Conservation (phyloP, 2,797 vertebrate genomes). For the Euphonia xanthogaster region DNA sequence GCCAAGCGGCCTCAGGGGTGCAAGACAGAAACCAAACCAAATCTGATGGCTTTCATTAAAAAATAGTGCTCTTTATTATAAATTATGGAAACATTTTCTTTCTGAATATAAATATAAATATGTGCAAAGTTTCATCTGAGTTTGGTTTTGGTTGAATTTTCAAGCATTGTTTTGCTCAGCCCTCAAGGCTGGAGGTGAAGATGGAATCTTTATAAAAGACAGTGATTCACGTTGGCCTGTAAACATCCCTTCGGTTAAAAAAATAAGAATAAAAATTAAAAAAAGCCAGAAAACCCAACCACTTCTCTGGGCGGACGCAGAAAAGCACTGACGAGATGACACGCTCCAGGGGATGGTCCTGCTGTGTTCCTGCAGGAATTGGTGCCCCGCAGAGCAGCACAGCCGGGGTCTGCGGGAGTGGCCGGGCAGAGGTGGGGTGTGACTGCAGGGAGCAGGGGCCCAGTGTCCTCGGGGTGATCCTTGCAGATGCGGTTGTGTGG, state of each 20-base stretch:
- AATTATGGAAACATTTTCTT: constrained; percentile 89
- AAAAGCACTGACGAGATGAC: background rate
- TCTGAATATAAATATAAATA: constrained; percentile 95
- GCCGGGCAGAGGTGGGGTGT: background rate
- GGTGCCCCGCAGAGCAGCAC: background rate
- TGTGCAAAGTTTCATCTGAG: constrained; percentile 91
- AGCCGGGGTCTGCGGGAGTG: background rate
- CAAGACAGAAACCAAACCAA: background rate
- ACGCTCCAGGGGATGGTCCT: constrained; percentile 46
- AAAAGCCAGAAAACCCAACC: constrained; percentile 65
- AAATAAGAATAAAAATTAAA: constrained; percentile 24
- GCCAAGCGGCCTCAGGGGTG: background rate
- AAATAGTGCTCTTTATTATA: constrained; percentile 99
- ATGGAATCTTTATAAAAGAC: constrained; percentile 93
- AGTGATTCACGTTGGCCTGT: constrained; percentile 82
- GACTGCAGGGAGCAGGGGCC: background rate
- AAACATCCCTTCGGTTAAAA: constrained; percentile 81
- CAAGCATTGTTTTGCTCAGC: constrained; percentile 84
- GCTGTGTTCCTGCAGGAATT: background rate
- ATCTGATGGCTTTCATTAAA: constrained; percentile 83
- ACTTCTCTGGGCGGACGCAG: constrained; percentile 56
- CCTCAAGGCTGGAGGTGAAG: constrained; percentile 78
- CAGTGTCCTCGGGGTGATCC: background rate
- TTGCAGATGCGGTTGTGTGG: accelerated
- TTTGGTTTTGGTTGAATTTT: constrained; percentile 85